Base-by-base conservation (phyloP, 2,797 vertebrate species). In the Zalophus californianus region DNA sequence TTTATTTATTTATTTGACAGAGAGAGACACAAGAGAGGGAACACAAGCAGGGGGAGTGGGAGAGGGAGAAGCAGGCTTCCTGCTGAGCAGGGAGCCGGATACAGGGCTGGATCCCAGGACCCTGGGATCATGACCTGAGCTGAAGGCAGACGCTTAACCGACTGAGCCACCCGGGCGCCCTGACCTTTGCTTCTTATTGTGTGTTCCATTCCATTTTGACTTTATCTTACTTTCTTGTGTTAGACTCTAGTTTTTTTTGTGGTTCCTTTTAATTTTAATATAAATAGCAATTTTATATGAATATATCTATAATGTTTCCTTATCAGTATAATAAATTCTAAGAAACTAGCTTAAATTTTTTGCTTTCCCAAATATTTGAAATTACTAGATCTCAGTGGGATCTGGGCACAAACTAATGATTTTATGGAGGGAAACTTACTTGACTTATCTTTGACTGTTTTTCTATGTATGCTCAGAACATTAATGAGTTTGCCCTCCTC, bases 371-470 rank as follows among this genome's bases (percentile, higher is more conserved):
- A 73, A 64, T 82, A 72, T 35, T 84, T 90, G 70, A 77, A 90
- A 66, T 94, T 77, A 84, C 35, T 44, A 64, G 70, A 56, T 84
- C 16, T 90, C 56, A 66, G 1, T 50, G 44, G 56, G 18, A 29
- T 75, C 29, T 83, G 48, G 68, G n/a, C 60, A 84, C 35, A 48
- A 90, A 58, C 48, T 66, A 75, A 66, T 75, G 64, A 73, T 90
- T 50, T 90, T 48, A 77, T 56, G 72, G 44, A 87, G 64, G 83
- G n/a, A 83, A 84, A 77, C 50, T 95, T 95, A 32, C 38, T 66
- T 96, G 68, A 94, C 29, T 89, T 85, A 64, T 13, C 38, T 79
- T 92, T 86, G 32, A 79, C 58, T 18, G 62, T 58, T 86, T 73
- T 62, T 73, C 21, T 79, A 15, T 85, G 25, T 75, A 48, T 87